phyloP scores from a whole-genome alignment of 2,888 invertebrate species.

The Dasysyrphus albostriatus region DNA sequence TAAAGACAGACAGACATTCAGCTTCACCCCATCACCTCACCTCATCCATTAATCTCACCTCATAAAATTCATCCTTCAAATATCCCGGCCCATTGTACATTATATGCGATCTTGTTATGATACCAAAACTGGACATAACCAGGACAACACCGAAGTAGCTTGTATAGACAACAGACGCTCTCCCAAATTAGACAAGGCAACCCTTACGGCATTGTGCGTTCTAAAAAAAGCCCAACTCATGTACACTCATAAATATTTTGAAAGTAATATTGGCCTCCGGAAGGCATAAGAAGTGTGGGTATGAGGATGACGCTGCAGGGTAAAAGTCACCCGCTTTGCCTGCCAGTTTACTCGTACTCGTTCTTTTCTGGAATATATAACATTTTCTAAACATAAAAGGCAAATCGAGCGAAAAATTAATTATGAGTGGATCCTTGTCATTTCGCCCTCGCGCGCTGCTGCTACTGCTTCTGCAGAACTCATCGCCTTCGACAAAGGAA shows the following conservation, averaged over 20 bases:
- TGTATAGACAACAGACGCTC: slow-evolving; percentile 47
- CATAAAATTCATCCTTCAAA: slow-evolving; percentile 55
- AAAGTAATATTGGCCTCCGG: slow-evolving; percentile 54
- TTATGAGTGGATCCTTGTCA: slow-evolving; percentile 74
- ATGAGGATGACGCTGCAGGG: slow-evolving; percentile 32
- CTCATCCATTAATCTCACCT: slow-evolving; percentile 70
- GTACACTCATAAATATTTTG: slow-evolving; percentile 65
- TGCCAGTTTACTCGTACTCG: neutral
- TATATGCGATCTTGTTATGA: slow-evolving; percentile 64
- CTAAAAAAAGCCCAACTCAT: slow-evolving; percentile 66
- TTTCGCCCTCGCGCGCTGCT: slow-evolving; percentile 29
- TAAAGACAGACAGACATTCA: neutral
- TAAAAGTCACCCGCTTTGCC: slow-evolving; percentile 46
- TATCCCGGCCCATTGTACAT: neutral
- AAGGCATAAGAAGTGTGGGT: neutral
- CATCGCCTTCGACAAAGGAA: slow-evolving; percentile 66
- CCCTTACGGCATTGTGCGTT: slow-evolving; percentile 23
- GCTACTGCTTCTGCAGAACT: slow-evolving; percentile 18
- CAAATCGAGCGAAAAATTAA: slow-evolving; percentile 77
- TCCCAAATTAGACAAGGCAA: slow-evolving; percentile 32
- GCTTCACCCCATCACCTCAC: slow-evolving; percentile 3
- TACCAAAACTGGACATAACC: slow-evolving; percentile 42
- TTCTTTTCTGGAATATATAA: slow-evolving; percentile 2
- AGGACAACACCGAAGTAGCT: neutral
- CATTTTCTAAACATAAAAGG: slow-evolving; percentile 61